A percentile compares a stretch with the other conserved stretches of the same genome.
Conservation (phyloP, 2,113 vertebrate species). For the Varanus salvator region DNA sequence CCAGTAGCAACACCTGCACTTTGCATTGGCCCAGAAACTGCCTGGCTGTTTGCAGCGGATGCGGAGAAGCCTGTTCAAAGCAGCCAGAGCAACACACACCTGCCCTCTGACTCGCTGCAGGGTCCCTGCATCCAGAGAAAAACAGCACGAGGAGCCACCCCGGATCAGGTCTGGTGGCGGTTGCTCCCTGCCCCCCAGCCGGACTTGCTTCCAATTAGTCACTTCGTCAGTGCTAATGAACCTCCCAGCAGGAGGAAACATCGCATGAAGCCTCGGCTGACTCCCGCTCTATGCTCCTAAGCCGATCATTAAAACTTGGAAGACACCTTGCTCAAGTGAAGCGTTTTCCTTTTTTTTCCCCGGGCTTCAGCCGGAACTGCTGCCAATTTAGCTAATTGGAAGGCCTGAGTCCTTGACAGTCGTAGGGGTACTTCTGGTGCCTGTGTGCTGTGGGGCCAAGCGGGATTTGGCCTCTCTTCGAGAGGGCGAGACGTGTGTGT, state of each 20-base stretch:
- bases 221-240: neutral
- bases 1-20: no score
- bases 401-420: neutral
- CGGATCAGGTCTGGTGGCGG: no score
- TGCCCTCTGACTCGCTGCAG: no score
- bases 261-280: fast-evolving
- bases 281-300: neutral
- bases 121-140: no score
- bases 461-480: neutral
- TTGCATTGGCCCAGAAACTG: no score
- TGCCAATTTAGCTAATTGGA: constrained; percentile 26
- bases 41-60: no score
- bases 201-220: neutral
- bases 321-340: neutral
- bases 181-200: neutral
- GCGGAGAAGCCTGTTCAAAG: no score
- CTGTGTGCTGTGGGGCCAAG: neutral
- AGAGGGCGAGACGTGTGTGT: neutral
- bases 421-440: no score
- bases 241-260: fast-evolving
- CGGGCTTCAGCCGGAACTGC: neutral
- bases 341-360: neutral
- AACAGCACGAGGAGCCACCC: no score
- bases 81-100: no score
- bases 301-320: constrained; percentile 2